phyloP scores from a whole-genome alignment of 2,113 vertebrate species.

The Lamprologus speciosus region DNA sequence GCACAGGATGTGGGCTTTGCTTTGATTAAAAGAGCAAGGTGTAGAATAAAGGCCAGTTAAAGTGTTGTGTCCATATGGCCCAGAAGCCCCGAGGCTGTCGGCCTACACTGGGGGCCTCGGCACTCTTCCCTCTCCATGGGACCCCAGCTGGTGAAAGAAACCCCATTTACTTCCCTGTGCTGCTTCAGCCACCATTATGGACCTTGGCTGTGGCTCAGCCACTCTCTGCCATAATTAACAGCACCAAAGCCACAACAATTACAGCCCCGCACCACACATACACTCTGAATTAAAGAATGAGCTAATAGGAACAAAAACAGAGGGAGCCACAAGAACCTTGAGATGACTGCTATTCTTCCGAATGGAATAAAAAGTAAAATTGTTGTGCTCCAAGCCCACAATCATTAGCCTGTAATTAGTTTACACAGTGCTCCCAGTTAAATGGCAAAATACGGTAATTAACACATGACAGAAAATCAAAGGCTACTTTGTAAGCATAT shows the following conservation, averaged over 20 bases:
- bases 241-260: constrained; percentile 95
- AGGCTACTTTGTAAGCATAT: constrained; percentile 96
- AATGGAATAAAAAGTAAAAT: constrained; percentile 93
- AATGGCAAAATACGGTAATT: constrained; percentile 98
- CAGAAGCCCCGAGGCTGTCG: constrained; percentile 82
- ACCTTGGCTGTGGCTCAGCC: constrained; percentile 98
- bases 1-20: constrained; percentile 67
- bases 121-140: constrained; percentile 83
- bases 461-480: constrained; percentile 99
- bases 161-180: constrained; percentile 93
- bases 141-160: constrained; percentile 97
- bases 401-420: constrained; percentile 99
- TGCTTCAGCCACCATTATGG: constrained; percentile 90
- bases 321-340: constrained; percentile 78
- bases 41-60: constrained; percentile 73
- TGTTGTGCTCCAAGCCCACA: constrained; percentile 85
- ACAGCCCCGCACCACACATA: constrained; percentile 82
- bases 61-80: constrained; percentile 91
- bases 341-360: constrained; percentile 79
- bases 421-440: constrained; percentile 97
- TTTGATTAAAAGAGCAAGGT: constrained; percentile 79
- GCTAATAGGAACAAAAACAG: constrained; percentile 92
- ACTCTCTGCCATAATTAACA: constrained; percentile 99
- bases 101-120: constrained; percentile 80
- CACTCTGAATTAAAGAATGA: constrained; percentile 88